These are phyloP conservation scores for Esperia sulphurella DNA, from an alignment of 2,888 invertebrate species.

Conservation along the genomic window DNA sequence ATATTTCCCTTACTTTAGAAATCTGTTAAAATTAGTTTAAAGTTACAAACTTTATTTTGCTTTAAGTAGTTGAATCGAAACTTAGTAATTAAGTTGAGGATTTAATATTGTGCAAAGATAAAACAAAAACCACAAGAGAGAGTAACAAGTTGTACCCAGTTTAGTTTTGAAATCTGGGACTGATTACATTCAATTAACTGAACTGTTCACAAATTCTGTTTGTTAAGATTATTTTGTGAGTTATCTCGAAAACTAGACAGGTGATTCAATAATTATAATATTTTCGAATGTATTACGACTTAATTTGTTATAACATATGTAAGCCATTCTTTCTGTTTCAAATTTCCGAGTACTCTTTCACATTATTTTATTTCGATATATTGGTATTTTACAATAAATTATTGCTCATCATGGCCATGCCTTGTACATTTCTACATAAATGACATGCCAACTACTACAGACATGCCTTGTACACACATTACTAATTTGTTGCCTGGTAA, in stretches of 20 bases:
- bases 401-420: too few relatives aligned
- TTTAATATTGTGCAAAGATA: constrained; percentile 13
- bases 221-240: neutral
- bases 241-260: too few relatives aligned
- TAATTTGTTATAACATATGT: too few relatives aligned
- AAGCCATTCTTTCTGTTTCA: too few relatives aligned
- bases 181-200: constrained; percentile 9
- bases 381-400: too few relatives aligned
- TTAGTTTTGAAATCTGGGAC: constrained; percentile 11
- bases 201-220: too few relatives aligned
- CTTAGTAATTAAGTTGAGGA: constrained; percentile 8
- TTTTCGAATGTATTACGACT: neutral
- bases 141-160: constrained; percentile 18
- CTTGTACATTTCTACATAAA: too few relatives aligned
- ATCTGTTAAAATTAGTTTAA: neutral
- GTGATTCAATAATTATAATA: neutral
- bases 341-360: too few relatives aligned
- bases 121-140: constrained; percentile 20
- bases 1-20: too few relatives aligned
- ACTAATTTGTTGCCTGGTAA: neutral
- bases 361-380: too few relatives aligned
- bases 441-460: too few relatives aligned
- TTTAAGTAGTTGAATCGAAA: neutral
- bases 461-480: neutral
- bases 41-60: neutral